Conservation (phyloP, 2,888 invertebrate genomes). For the Fabriciana adippe region DNA sequence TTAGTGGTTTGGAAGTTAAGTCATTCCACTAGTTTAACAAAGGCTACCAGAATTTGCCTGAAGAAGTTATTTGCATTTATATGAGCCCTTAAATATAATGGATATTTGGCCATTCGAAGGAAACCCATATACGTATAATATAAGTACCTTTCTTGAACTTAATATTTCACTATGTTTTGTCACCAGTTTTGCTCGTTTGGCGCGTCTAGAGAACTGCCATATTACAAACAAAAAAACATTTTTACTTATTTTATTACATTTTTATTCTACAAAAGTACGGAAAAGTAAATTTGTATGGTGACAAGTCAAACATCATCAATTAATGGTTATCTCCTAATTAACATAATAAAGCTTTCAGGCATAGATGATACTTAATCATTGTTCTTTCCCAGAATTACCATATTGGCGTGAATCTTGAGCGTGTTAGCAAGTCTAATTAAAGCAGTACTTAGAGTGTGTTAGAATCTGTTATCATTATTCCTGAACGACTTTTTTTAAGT, state of each 20-base stretch:
- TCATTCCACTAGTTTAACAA: conserved; percentile 26
- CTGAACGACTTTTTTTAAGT: not conserved
- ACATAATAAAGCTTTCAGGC: conserved; percentile 9
- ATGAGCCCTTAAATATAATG: conserved; percentile 20
- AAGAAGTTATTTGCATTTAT: conserved; percentile 13
- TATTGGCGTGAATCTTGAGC: conserved; percentile 31
- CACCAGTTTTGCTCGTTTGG: no score
- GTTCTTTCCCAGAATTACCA: conserved; percentile 32
- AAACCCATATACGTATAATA: not conserved
- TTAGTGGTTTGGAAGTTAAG: conserved; percentile 23
- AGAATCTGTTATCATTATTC: conserved; percentile 28
- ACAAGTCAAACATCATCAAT: conserved; percentile 11
- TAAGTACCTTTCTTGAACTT: no score
- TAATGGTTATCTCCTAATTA: conserved; percentile 12
- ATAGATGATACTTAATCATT: conserved; percentile 28
- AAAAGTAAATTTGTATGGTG: not conserved
- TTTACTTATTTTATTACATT: not conserved
- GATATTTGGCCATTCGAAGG: conserved; percentile 8
- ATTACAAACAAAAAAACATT: no score
- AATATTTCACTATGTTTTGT: no score
- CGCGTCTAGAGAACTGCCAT: no score
- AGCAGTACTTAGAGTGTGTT: conserved; percentile 28
- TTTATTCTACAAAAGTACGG: no score
- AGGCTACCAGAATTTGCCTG: conserved; percentile 13
- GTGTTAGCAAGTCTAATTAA: conserved; percentile 39